Base-by-base conservation (phyloP, 2,113 vertebrate genomes). In the Pollachius pollachius region DNA sequence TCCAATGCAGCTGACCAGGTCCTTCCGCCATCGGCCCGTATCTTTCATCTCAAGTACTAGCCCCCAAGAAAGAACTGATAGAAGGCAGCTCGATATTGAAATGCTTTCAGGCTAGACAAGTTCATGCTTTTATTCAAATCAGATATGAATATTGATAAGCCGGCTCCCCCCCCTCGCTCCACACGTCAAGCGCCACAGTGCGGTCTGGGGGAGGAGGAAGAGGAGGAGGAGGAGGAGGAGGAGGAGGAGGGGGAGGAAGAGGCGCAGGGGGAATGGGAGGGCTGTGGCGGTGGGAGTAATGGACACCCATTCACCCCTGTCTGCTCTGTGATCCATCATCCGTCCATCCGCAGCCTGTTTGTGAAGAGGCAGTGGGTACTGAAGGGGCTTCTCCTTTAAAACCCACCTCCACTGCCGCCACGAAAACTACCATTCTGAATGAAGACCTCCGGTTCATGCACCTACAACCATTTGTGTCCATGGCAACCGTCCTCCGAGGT, bases 41-140 rank as follows among this genome's bases (percentile, higher is more conserved):
- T 76, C 89, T 92, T 92, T 92, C 84, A 91, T 93, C 87, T 92
- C 74, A 77, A 90, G 87, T 84, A 89, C 86, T 72, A 56, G 83
- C 81, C 77, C 59, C 37, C 67, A 52, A 75, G 75, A 89, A 88
- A 85, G 81, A 88, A 79, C 81, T 81, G 84, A 88, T 78, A 79
- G 87, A 87, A 73, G 74, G 77, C 87, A 87, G 15, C 80, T 92
- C 85, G 81, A 85, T 89, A 87, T 89, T 87, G 85, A 88, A 90
- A 91, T 81, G 77, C 71, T 79, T 77, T 74, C 80, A 77, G 83
- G 80, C 73, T 71, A 79, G 77, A 86, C 72, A 85, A 84, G 81
- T 84, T 88, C 71, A 76, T 62, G 73, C 76, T 87, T 88, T 81
- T 79, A 87, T 90, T 86, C 75, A 72, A 63, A 79, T 76, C 72